A percentile compares a stretch with the other conserved stretches of the same genome.
phyloP scores from a whole-genome alignment of 2,797 vertebrate genomes.

The Taenioides sp. region DNA sequence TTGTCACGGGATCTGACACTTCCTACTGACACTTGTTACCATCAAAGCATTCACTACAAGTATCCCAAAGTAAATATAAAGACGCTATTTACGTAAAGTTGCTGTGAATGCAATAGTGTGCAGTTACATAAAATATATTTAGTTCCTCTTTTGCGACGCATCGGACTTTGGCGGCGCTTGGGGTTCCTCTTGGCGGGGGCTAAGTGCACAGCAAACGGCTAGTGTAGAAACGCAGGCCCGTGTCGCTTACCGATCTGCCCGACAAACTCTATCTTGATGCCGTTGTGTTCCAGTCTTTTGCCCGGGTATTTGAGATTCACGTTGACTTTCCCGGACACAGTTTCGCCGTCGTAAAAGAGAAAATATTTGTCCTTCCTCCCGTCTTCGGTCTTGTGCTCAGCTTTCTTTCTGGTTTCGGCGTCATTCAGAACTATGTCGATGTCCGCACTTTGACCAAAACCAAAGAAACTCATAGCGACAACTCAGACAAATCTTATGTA shows the following conservation, averaged over 20 bases:
- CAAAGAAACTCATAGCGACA: slow-evolving; percentile 89
- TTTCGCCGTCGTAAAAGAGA: slow-evolving; percentile 94
- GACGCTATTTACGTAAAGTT: not conserved
- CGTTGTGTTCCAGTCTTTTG: slow-evolving; percentile 92
- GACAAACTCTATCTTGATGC: slow-evolving; percentile 94
- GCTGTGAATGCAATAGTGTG: not conserved
- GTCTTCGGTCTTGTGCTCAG: slow-evolving; percentile 91
- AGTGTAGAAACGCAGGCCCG: slow-evolving; percentile 34
- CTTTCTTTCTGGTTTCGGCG: slow-evolving; percentile 88
- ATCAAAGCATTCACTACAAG: not conserved
- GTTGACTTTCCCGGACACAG: slow-evolving; percentile 88
- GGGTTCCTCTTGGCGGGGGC: slow-evolving; percentile 24
- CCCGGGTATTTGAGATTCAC: slow-evolving; percentile 91
- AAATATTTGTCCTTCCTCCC: slow-evolving; percentile 93
- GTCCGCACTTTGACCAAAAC: slow-evolving; percentile 91
- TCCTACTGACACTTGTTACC: slow-evolving; percentile 48
- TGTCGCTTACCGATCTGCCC: slow-evolving; percentile 92
- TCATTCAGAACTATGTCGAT: slow-evolving; percentile 90
- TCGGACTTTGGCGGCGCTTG: slow-evolving; percentile 15
- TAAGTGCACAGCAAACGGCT: not conserved
- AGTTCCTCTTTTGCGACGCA: not conserved
- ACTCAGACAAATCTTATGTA: not conserved
- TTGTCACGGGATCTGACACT: slow-evolving; percentile 65
- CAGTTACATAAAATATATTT: slow-evolving; percentile 6
- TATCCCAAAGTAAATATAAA: not conserved